Evolutionary conservation across 2,113 vertebrate species (phyloP).

Genomic region (Neomonachus schauinslandi): DNA sequence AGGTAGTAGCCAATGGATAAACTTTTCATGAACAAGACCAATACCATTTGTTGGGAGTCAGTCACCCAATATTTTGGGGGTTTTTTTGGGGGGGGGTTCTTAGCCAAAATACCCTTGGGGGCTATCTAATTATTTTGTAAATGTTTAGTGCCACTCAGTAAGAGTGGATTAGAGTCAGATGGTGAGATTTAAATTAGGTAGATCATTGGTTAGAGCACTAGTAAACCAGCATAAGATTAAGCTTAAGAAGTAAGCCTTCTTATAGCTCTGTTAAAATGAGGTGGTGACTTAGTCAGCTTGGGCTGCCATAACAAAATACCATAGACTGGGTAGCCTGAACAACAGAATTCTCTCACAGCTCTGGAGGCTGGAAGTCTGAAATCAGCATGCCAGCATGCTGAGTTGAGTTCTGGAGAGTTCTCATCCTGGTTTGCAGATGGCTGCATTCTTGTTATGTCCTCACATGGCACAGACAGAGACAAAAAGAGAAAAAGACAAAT

Average conservation of each 20-base stretch:
- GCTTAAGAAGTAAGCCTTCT: background rate
- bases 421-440: background rate
- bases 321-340: background rate
- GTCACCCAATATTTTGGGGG: background rate
- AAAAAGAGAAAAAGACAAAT: background rate
- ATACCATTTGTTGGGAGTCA: background rate
- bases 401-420: background rate
- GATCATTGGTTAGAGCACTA: background rate
- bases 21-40: background rate
- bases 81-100: background rate
- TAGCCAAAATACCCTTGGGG: background rate
- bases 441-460: background rate
- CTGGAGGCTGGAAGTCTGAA: background rate
- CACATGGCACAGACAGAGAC: background rate
- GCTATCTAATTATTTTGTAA: background rate
- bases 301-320: background rate
- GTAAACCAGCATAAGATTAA: background rate
- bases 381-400: background rate
- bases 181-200: constrained; percentile 16
- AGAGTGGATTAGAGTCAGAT: background rate
- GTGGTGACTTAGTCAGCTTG: background rate
- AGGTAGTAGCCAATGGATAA: background rate
- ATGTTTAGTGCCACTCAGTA: background rate
- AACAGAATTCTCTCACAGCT: background rate
- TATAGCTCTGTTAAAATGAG: constrained; percentile 32